Evolutionary conservation across 2,797 vertebrate species (phyloP).

Genomic region (Bradypodion pumilum): DNA sequence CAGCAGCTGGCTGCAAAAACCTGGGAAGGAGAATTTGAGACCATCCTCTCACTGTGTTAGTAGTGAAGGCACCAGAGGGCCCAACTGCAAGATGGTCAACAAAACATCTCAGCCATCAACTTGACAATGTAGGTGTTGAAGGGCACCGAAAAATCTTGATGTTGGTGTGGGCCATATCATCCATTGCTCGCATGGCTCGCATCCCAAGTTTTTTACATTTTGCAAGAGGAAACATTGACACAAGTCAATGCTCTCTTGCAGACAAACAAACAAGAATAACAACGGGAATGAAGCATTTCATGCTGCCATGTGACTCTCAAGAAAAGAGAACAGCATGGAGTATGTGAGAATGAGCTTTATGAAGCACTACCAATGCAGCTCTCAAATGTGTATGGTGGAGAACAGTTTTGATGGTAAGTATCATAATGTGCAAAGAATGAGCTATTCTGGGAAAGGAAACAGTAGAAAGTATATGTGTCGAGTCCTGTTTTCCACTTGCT

Average conservation of each 20-base stretch:
- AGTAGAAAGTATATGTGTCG: constrained; percentile 45
- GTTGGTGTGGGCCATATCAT: too few species aligned
- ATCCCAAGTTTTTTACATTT: too few species aligned
- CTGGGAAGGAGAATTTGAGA: not conserved
- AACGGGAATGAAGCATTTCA: constrained; percentile 66
- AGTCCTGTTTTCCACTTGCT: not conserved
- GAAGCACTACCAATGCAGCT: constrained; percentile 40
- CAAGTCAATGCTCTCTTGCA: too few species aligned
- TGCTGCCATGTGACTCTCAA: constrained; percentile 41
- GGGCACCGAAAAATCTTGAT: too few species aligned
- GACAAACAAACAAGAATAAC: not conserved
- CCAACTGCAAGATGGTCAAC: not conserved
- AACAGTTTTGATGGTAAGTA: constrained; percentile 44
- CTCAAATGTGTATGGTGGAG: constrained; percentile 51
- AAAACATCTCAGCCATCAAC: not conserved
- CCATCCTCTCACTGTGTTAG: not conserved
- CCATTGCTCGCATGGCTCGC: too few species aligned
- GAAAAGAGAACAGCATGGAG: constrained; percentile 14
- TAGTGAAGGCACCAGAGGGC: not conserved
- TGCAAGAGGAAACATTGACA: too few species aligned
- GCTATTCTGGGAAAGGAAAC: constrained; percentile 52
- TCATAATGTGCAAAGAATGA: constrained; percentile 49
- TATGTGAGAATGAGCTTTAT: constrained; percentile 40
- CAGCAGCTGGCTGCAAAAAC: not conserved
- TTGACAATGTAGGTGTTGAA: too few species aligned